phyloP scores from a whole-genome alignment of 2,888 invertebrate species.

The Griposia aprilina region DNA sequence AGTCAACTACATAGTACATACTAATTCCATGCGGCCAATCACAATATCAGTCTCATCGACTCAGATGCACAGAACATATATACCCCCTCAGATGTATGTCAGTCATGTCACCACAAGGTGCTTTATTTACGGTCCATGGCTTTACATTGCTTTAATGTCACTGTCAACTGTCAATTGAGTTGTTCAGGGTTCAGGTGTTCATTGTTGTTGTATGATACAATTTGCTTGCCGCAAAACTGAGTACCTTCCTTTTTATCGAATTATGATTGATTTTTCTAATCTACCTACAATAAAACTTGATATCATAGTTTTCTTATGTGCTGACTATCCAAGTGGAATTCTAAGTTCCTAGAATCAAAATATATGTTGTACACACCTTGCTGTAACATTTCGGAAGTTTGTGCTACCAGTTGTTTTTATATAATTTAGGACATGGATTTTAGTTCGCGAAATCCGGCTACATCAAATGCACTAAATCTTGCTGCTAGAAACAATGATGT shows the following conservation, averaged over 20 bases:
- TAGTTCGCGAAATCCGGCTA: conserved; percentile 87
- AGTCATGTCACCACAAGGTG: no score
- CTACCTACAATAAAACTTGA: conserved; percentile 4
- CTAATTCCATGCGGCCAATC: background rate
- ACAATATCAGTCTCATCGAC: background rate
- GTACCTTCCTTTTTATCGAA: conserved; percentile 4
- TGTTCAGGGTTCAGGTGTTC: no score
- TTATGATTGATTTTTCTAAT: background rate
- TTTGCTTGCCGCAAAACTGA: background rate
- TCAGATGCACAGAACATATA: no score
- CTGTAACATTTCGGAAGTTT: conserved; percentile 27
- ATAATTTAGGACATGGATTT: conserved; percentile 82
- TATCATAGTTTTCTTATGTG: background rate
- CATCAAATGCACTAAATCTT: conserved; percentile 85
- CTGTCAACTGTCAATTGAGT: no score
- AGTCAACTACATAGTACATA: background rate
- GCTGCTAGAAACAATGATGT: conserved; percentile 86
- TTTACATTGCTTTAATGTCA: no score
- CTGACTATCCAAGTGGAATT: conserved; percentile 18
- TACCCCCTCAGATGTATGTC: no score
- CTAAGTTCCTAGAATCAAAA: background rate
- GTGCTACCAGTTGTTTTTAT: conserved; percentile 15
- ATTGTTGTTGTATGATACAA: conserved; percentile 23
- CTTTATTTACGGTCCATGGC: no score
- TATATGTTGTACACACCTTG: background rate